These are phyloP conservation scores for Prunella fulvescens DNA, from an alignment of 2,113 vertebrate genomes.

Conservation along the genomic window DNA sequence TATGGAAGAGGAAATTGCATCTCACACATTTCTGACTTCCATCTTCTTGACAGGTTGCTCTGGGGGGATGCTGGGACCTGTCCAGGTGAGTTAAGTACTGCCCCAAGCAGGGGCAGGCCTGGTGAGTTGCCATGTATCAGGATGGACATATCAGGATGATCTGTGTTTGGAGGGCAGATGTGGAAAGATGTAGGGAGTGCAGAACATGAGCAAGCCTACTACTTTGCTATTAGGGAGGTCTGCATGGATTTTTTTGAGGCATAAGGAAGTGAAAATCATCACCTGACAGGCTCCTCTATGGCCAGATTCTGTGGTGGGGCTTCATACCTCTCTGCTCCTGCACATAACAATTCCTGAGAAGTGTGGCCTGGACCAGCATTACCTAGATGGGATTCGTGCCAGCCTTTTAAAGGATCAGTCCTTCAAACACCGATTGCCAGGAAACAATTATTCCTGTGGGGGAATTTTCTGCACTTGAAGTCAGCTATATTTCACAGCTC, in stretches of 20 bases:
- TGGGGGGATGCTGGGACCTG: not conserved
- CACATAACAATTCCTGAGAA: not conserved
- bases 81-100: slow-evolving; percentile 45
- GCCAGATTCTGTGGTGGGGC: slow-evolving; percentile 25
- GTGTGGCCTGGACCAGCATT: slow-evolving; percentile 3
- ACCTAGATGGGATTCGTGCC: slow-evolving; percentile 24
- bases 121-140: not conserved
- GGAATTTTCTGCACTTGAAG: slow-evolving; percentile 65
- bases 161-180: not conserved
- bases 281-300: not conserved
- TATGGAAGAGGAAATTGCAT: not conserved
- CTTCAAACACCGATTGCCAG: slow-evolving; percentile 66
- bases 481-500: slow-evolving; percentile 71
- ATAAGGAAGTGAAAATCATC: slow-evolving; percentile 13
- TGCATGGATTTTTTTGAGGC: not conserved
- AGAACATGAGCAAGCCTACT: not conserved
- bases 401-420: slow-evolving; percentile 58
- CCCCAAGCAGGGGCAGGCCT: not conserved
- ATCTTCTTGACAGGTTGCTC: not conserved
- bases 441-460: slow-evolving; percentile 64
- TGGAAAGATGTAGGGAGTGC: not conserved
- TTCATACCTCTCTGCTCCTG: not conserved
- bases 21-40: not conserved
- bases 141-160: not conserved
- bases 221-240: slow-evolving; percentile 2